These are phyloP conservation scores for Parambassis ranga DNA, from an alignment of 2,797 vertebrate species.

Conservation along the genomic window DNA sequence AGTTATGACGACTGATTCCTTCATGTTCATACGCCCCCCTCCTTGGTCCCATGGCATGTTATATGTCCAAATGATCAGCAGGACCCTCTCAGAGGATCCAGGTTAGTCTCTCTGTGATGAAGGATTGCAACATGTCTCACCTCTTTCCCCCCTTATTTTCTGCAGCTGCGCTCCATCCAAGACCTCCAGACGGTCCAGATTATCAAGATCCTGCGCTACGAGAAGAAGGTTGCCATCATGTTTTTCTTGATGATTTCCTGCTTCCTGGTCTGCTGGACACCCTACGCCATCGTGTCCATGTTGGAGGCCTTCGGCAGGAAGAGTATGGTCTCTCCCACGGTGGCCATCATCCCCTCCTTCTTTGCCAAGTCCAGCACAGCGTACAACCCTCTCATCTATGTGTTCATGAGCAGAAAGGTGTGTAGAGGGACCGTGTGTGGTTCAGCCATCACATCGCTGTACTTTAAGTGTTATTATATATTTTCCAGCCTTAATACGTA, in stretches of 20 bases:
- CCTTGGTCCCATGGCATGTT: too few relatives aligned
- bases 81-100: too few relatives aligned
- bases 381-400: conserved; percentile 92
- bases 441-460: neutral
- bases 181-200: conserved; percentile 91
- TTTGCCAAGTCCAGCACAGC: conserved; percentile 92
- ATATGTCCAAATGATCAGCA: too few relatives aligned
- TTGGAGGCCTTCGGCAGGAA: conserved; percentile 86
- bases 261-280: conserved; percentile 92
- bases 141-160: conserved; percentile 11
- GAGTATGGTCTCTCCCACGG: conserved; percentile 84
- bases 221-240: conserved; percentile 92
- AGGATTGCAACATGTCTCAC: too few relatives aligned
- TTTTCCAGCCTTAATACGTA: neutral
- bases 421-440: neutral
- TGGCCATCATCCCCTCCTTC: conserved; percentile 88
- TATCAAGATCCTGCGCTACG: conserved; percentile 89
- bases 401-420: conserved; percentile 95
- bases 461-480: neutral
- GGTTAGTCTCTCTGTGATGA: too few relatives aligned
- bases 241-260: conserved; percentile 90
- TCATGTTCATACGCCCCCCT: too few relatives aligned
- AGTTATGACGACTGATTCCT: too few relatives aligned
- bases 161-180: conserved; percentile 87
- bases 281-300: conserved; percentile 88